Evolutionary conservation across 2,888 invertebrate genomes (phyloP).

Genomic region (Axea sp.): DNA sequence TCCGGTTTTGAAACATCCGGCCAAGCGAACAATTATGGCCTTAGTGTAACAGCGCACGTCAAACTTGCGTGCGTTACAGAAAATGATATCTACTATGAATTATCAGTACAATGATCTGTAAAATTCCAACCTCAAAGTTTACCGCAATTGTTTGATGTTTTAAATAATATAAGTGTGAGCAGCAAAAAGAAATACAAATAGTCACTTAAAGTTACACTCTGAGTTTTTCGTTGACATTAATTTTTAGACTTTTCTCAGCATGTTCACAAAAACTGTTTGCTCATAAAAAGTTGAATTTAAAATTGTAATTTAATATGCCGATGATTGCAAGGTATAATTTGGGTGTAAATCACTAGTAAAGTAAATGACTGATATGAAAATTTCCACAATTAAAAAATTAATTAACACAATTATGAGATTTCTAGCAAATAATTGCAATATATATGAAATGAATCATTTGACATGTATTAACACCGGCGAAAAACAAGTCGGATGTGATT

Average conservation of each 20-base stretch:
- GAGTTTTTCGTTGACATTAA: too few relatives aligned
- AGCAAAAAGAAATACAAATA: too few relatives aligned
- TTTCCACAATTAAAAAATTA: conserved; percentile 11
- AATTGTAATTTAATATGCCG: too few relatives aligned
- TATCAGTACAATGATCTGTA: too few relatives aligned
- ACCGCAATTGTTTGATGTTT: too few relatives aligned
- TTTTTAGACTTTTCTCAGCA: too few relatives aligned
- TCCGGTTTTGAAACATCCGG: conserved; percentile 54
- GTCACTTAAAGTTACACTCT: too few relatives aligned
- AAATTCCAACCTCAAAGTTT: too few relatives aligned
- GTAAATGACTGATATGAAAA: conserved; percentile 9
- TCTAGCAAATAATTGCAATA: conserved; percentile 5
- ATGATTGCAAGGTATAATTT: not conserved
- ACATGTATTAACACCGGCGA: not conserved
- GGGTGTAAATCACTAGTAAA: not conserved
- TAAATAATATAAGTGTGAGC: too few relatives aligned
- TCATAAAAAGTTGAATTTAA: too few relatives aligned
- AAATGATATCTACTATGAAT: not conserved
- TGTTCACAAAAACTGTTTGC: too few relatives aligned
- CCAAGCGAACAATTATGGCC: conserved; percentile 58
- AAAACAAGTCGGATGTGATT: conserved; percentile 6
- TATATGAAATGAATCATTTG: not conserved
- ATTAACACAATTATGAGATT: conserved; percentile 10
- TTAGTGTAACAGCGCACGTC: conserved; percentile 53
- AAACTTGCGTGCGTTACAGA: conserved; percentile 1